Percentiles rank a stretch among this genome's conserved stretches.
These are phyloP conservation scores for Acromyrmex heyeri DNA, from an alignment of 1,140 invertebrate genomes.

Conservation along the genomic window DNA sequence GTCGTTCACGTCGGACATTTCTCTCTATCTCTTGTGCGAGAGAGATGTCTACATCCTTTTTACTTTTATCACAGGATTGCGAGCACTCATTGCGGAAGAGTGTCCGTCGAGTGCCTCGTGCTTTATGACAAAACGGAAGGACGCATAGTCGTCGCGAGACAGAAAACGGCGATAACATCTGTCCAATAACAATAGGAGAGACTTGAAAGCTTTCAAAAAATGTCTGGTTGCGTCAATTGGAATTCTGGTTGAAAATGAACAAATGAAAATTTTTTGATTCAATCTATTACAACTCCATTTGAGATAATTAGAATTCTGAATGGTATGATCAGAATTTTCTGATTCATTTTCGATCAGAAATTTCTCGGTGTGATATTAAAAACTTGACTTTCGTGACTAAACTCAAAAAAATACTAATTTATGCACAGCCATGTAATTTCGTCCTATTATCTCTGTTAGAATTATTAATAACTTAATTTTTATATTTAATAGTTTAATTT, in stretches of 20 bases:
- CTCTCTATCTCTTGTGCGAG: slow-evolving; percentile 22
- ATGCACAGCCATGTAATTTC: neutral
- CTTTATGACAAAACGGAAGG: slow-evolving; percentile 20
- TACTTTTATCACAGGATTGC: slow-evolving; percentile 41
- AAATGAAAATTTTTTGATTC: no score
- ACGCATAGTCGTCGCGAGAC: neutral
- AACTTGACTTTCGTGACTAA: neutral
- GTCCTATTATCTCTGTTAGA: neutral
- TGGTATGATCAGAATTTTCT: no score
- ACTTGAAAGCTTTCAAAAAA: neutral
- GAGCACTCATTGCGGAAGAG: slow-evolving; percentile 39
- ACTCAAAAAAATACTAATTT: neutral
- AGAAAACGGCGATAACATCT: slow-evolving; percentile 1
- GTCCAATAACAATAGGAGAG: neutral
- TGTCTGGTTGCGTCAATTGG: no score
- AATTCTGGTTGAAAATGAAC: no score
- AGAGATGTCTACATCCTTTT: slow-evolving; percentile 6
- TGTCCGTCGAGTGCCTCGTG: slow-evolving; percentile 22
- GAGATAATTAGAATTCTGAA: no score
- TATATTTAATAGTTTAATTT: neutral
- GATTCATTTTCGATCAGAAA: no score
- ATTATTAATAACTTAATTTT: neutral
- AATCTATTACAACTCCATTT: no score
- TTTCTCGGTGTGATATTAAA: neutral
- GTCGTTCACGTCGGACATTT: slow-evolving; percentile 18